Evolutionary conservation across 2,113 vertebrate species (phyloP).

Genomic region (Cyanistes caeruleus): DNA sequence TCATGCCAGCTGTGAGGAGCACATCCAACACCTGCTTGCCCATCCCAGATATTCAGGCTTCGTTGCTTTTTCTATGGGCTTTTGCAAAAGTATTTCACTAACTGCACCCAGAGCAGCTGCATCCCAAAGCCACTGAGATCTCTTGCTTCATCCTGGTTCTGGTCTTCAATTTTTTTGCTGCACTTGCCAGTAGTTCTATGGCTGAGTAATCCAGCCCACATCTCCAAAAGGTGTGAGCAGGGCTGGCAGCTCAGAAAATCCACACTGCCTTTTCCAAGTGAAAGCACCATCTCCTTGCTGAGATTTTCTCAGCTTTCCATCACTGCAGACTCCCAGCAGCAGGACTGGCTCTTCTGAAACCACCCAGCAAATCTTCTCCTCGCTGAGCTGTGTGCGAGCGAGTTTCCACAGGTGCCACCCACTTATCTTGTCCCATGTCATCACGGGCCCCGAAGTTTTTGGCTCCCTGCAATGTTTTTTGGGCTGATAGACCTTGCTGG

Average conservation of each 20-base stretch:
- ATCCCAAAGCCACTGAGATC: background rate
- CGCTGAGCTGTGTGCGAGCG: accelerated
- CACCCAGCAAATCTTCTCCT: background rate
- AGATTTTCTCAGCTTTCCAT: background rate
- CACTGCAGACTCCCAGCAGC: background rate
- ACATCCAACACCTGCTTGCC: background rate
- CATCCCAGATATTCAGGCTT: background rate
- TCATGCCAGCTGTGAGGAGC: background rate
- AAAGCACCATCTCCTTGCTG: background rate
- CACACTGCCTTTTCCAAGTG: background rate
- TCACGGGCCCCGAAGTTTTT: accelerated
- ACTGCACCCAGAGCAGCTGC: background rate
- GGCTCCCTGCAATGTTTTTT: background rate
- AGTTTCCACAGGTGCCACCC: background rate
- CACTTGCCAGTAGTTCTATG: background rate
- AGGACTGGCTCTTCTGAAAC: background rate
- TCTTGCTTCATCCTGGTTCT: background rate
- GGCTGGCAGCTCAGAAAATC: background rate
- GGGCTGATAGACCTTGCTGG: background rate
- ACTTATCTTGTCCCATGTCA: accelerated
- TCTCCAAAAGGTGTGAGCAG: background rate
- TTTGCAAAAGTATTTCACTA: background rate
- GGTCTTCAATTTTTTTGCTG: background rate
- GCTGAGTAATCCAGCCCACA: background rate
- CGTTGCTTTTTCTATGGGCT: background rate